Base-by-base conservation (phyloP, 2,888 invertebrate species). In the Nezara viridula region DNA sequence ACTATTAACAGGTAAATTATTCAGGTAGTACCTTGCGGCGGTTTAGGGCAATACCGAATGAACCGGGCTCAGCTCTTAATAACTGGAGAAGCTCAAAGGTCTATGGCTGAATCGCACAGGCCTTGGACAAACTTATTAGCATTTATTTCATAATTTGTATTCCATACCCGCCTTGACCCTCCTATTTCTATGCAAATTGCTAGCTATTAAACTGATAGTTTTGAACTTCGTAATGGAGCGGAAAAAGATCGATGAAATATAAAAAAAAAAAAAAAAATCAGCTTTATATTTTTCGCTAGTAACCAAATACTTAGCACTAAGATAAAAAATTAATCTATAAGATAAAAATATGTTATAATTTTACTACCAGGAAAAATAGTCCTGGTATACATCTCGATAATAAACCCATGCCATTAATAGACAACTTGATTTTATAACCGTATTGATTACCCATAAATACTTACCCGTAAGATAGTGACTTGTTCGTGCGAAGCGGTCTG, bases 101-200 rank as follows among this genome's bases (percentile, higher is more conserved):
- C 44, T 6, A 16, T n/a, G 24, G 44, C 9, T 81, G 3, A 81
- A 81, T 81, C 0, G 44, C 44, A n/a, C 44, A 47, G 81, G n/a
- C n/a, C 77, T 4, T 44, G 4, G n/a, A 6, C 81, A 81, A 81
- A 81, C 81, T 81, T 81, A 81, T 81, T 81, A 81, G 47, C 81
- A 81, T 81, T 81, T 81, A 81, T 81, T 81, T 9, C 44, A 81
- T 40, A 81, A 81, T 81, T 81, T 81, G 81, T 81, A 81, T 81
- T 81, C 81, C 81, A 81, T 81, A 24, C 4, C 44, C n/a, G 4
- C 81, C 81, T 16, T 81, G 44, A 12, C 81, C 44, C 24, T 24
- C 44, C 81, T 81, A 81, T 81, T 81, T 81, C 24, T 44, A 81
- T 81, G 81, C 81, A 44, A 81, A 81, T 81, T 1, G 19, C 0